Conservation (phyloP, 2,113 vertebrate genomes). For the Diglossa brunneiventris region DNA sequence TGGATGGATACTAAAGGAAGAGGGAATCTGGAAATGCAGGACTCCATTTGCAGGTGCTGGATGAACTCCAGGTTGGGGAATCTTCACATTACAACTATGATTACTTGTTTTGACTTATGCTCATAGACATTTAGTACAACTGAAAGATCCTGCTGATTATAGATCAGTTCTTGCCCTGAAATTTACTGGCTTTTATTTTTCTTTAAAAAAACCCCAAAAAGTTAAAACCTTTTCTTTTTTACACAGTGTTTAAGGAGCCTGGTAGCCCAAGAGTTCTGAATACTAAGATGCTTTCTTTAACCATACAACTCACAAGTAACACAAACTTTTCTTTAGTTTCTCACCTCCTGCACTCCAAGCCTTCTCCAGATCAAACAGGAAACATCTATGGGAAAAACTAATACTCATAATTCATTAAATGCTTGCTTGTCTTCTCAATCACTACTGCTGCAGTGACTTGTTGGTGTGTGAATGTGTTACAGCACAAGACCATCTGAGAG, state of each 20-base stretch:
- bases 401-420: background rate
- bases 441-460: background rate
- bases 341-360: background rate
- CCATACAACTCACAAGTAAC: background rate
- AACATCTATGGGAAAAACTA: background rate
- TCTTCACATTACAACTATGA: background rate
- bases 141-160: background rate
- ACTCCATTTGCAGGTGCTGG: background rate
- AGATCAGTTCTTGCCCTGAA: background rate
- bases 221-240: background rate
- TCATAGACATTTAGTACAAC: background rate
- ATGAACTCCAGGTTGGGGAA: background rate
- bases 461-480: background rate
- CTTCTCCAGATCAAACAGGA: background rate
- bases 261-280: background rate
- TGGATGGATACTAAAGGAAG: background rate
- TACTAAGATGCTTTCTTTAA: background rate
- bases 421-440: background rate
- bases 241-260: background rate
- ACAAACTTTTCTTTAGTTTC: background rate
- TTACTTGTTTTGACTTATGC: background rate
- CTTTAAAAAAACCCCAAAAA: background rate
- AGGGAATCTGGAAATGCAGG: background rate
- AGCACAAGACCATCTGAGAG: background rate
- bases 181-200: background rate